Evolutionary conservation across 2,888 invertebrate genomes (phyloP), one percentile per base, ranked within the genome.

Genomic region (Heliothis peltigera): DNA sequence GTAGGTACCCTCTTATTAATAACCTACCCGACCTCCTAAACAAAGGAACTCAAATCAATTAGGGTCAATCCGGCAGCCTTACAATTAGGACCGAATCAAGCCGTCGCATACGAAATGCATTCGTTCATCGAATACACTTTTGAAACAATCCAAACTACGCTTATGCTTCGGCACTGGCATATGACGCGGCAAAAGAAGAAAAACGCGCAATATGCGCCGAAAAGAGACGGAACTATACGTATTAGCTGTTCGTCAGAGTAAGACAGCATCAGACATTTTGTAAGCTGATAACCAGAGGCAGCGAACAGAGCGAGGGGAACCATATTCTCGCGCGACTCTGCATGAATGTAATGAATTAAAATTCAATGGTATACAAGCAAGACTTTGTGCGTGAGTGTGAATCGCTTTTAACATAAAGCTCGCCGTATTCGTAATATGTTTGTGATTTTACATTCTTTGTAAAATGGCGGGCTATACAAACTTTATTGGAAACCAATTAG

Each of bases 171-270:
- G 88, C 89, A 90, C 89, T 89, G 88, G 88, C 91, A 91, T 92
- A 93, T 93, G 93, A 93, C 93, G 93, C 91, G 94, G 91, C 92
- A 94, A 94, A 93, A 94, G 92, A 93, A 94, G 94, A 94, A 94
- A 95, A 95, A 94, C 93, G 93, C 91, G 93, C 92, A 93, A 92
- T 92, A 91, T 91, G 89, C 91, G 92, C 84, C 82, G 76, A 89
- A 94, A 87, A 88, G 92, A 86, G 93, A 94, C 85, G 83, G 88
- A 79, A 78, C 80, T 89, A 92, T 88, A 85, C 83, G 87, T 89
- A 89, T 91, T 90, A 89, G 87, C 83, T 73, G 81, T 78, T 75
- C 67, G 91, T 81, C 71, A 82, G 91, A 95, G 87, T 81, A 90
- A 88, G 95, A 94, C 87, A 85, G 91, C 85, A 84, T 89, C 82